These are phyloP conservation scores for Bovichtus variegatus DNA, from an alignment of 2,797 vertebrate genomes.

Conservation along the genomic window DNA sequence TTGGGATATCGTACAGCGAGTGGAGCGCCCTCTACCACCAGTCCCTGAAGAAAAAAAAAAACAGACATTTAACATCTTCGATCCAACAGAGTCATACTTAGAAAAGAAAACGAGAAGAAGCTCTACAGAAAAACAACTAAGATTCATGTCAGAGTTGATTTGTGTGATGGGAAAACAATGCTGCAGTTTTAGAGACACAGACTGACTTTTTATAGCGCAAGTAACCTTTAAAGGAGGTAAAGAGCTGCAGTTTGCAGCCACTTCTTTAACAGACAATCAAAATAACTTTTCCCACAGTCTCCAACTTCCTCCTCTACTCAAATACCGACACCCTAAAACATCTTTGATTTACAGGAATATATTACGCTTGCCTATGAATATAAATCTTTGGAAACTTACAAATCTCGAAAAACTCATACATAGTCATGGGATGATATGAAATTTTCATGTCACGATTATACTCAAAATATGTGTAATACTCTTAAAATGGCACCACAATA, in stretches of 20 bases:
- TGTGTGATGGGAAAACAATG: neutral
- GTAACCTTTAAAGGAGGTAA: neutral
- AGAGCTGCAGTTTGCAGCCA: neutral
- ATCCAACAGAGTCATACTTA: neutral
- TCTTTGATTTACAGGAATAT: neutral
- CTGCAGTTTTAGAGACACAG: neutral
- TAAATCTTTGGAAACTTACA: neutral
- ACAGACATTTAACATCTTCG: neutral
- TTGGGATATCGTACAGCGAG: conserved; percentile 78
- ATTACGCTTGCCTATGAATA: neutral
- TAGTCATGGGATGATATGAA: too few relatives aligned
- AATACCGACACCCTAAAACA: neutral
- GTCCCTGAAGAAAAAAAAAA: conserved; percentile 62
- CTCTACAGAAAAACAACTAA: neutral
- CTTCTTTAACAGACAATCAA: neutral
- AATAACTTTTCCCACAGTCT: neutral
- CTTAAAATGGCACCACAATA: too few relatives aligned
- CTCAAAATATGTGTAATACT: too few relatives aligned
- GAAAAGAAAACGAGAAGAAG: neutral
- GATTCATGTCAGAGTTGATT: neutral
- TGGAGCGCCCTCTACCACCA: conserved; percentile 70
- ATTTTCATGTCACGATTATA: too few relatives aligned
- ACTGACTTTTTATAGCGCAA: neutral
- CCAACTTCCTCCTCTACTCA: neutral
- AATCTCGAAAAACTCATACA: neutral